A percentile compares a stretch with the other conserved stretches of the same genome.
phyloP scores from a whole-genome alignment of 2,888 invertebrate genomes.

The Bembecia ichneumoniformis region DNA sequence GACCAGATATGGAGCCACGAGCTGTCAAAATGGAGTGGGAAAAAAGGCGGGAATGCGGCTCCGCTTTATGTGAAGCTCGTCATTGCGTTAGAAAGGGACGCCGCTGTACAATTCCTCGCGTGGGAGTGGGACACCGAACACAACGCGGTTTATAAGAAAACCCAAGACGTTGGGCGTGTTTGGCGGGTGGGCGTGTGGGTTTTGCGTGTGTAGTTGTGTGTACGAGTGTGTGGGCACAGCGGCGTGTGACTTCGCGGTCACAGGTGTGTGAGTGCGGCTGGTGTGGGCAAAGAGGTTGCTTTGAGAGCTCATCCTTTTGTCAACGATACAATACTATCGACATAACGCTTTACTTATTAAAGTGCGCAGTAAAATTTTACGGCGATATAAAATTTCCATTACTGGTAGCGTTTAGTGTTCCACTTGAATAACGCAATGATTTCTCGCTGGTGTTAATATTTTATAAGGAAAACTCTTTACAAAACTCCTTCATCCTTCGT shows the following conservation, averaged over 20 bases:
- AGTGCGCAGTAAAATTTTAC: conserved; percentile 62
- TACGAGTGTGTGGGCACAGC: conserved; percentile 22
- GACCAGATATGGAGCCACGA: conserved; percentile 73
- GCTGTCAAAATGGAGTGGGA: conserved; percentile 74
- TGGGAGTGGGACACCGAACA: conserved; percentile 53
- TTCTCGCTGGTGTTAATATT: no score
- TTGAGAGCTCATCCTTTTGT: conserved; percentile 59
- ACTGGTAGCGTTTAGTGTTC: conserved; percentile 19
- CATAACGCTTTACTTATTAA: conserved; percentile 65
- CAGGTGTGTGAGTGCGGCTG: conserved; percentile 44
- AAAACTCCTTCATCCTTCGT: no score
- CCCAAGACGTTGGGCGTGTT: conserved; percentile 73
- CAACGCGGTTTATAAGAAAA: conserved; percentile 73
- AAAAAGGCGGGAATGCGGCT: conserved; percentile 74
- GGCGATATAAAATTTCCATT: conserved; percentile 57
- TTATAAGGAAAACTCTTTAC: no score
- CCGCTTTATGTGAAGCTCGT: conserved; percentile 72
- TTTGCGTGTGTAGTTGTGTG: conserved; percentile 46
- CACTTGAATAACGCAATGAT: no score
- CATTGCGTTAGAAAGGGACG: conserved; percentile 60
- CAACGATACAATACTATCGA: conserved; percentile 64
- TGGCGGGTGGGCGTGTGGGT: conserved; percentile 71
- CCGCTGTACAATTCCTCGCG: conserved; percentile 17
- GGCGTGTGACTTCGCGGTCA: conserved; percentile 39
- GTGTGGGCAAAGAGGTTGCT: conserved; percentile 35